These are phyloP conservation scores for Drosophila sp. DNA, from an alignment of 1,140 invertebrate genomes.

Conservation along the genomic window DNA sequence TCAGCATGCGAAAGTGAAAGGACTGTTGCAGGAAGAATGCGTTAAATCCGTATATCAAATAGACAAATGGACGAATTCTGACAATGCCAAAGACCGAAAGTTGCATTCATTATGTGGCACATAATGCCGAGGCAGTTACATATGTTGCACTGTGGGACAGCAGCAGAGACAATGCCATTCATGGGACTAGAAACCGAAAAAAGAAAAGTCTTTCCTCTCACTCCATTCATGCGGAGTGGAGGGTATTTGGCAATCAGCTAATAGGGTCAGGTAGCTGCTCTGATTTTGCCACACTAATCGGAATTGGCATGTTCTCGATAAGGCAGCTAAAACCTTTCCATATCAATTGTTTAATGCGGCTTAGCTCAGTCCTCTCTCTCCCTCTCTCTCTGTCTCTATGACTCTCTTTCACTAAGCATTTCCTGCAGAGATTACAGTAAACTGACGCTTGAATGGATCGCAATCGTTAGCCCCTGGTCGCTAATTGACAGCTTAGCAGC, in stretches of 20 bases:
- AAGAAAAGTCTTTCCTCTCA: neutral
- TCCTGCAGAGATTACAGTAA: conserved; percentile 39
- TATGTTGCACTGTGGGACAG: conserved; percentile 51
- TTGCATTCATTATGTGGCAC: conserved; percentile 59
- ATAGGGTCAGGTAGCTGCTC: conserved; percentile 43
- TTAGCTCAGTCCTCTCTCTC: conserved; percentile 24
- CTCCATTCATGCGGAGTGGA: neutral
- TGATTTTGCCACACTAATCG: conserved; percentile 24
- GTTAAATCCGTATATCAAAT: conserved; percentile 62
- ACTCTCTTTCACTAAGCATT: conserved; percentile 34
- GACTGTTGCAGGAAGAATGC: conserved; percentile 18
- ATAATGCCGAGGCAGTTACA: conserved; percentile 65
- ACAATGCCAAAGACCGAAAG: conserved; percentile 39
- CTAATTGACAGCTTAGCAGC: conserved; percentile 48
- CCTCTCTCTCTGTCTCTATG: too few relatives aligned
- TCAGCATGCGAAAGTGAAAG: conserved; percentile 7
- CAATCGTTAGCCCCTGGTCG: conserved; percentile 11
- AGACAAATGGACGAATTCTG: conserved; percentile 61
- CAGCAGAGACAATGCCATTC: conserved; percentile 35
- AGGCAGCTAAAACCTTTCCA: conserved; percentile 35
- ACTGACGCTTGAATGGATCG: conserved; percentile 44
- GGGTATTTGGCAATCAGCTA: conserved; percentile 44
- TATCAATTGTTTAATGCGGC: conserved; percentile 40
- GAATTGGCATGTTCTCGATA: conserved; percentile 40
- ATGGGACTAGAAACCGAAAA: conserved; percentile 16